Evolutionary conservation across 2,888 invertebrate species (phyloP).

Genomic region (Leptarthrus brevirostris): DNA sequence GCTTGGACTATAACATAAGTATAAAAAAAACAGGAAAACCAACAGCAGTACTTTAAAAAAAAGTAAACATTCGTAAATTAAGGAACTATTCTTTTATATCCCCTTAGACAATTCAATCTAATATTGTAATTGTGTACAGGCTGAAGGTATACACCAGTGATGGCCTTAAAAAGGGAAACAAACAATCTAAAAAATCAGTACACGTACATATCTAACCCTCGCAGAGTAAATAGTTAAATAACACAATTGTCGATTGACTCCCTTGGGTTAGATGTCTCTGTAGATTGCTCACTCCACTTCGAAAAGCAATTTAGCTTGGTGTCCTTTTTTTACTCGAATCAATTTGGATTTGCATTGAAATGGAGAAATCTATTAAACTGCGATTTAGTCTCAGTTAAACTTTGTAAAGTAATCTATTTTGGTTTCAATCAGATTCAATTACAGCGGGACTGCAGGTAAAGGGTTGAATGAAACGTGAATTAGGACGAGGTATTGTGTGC

Average conservation of each 20-base stretch:
- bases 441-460: background rate
- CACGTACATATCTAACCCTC: background rate
- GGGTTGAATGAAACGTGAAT: conserved; percentile 8
- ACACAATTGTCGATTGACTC: background rate
- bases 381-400: conserved; percentile 14
- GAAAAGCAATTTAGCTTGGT: conserved; percentile 16
- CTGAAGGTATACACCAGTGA: too few relatives aligned
- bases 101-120: too few relatives aligned
- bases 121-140: too few relatives aligned
- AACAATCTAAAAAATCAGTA: too few relatives aligned
- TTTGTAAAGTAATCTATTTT: background rate
- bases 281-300: background rate
- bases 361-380: conserved; percentile 1
- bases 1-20: too few relatives aligned
- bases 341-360: conserved; percentile 20
- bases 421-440: conserved; percentile 7
- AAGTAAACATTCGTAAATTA: too few relatives aligned
- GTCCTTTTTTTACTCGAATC: conserved; percentile 10
- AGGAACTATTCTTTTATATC: too few relatives aligned
- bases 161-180: too few relatives aligned
- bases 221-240: conserved; percentile 16
- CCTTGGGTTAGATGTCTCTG: conserved; percentile 5
- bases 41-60: too few relatives aligned
- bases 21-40: too few relatives aligned
- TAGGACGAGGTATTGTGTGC: conserved; percentile 2